Evolutionary conservation across 2,113 vertebrate genomes (phyloP).

Genomic region (Donacobius atricapilla): DNA sequence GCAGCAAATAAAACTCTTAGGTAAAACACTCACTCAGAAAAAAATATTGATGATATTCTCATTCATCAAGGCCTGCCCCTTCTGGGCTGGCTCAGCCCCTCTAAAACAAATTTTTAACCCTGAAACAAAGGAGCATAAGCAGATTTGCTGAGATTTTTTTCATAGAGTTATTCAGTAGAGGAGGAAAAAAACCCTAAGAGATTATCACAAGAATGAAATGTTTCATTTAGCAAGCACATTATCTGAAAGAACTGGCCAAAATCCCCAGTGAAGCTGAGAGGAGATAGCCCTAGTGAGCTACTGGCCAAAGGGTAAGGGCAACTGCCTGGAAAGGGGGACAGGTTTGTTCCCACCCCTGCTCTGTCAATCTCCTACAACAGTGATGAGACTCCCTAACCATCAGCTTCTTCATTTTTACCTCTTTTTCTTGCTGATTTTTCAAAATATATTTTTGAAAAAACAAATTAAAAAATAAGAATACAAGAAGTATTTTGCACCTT

Average conservation of each 20-base stretch:
- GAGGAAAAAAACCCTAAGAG: rapidly evolving
- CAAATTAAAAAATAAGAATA: neutral
- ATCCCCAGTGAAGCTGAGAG: neutral
- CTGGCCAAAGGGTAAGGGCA: neutral
- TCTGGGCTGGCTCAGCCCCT: neutral
- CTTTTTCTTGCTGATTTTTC: neutral
- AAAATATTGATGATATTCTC: neutral
- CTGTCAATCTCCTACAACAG: neutral
- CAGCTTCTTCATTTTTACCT: neutral
- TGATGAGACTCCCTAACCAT: rapidly evolving
- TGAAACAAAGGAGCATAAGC: neutral
- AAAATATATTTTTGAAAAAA: neutral
- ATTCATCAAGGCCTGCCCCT: neutral
- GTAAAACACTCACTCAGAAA: neutral
- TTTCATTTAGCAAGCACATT: neutral
- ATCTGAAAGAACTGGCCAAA: neutral
- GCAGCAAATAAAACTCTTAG: neutral
- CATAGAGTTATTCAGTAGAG: neutral
- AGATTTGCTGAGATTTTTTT: neutral
- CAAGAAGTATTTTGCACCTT: neutral
- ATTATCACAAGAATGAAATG: neutral
- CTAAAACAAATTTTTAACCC: neutral
- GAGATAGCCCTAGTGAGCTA: neutral
- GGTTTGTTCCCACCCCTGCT: neutral
- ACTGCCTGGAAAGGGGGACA: neutral